Conservation (phyloP, 2,888 invertebrate species). For the Neoscelio sp. region DNA sequence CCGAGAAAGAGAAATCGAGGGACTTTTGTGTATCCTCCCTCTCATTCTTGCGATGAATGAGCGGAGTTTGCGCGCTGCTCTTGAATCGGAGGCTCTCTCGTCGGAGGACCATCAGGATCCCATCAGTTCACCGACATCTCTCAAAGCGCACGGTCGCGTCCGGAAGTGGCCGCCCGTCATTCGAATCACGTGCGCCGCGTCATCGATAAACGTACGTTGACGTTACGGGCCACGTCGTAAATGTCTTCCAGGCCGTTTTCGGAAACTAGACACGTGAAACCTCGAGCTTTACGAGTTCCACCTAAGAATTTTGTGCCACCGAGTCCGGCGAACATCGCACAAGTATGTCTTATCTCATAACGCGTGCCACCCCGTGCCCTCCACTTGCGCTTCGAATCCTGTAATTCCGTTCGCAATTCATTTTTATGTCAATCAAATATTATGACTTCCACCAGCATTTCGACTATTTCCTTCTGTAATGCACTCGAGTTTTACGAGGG, state of each 20-base stretch:
- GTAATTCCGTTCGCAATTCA: background rate
- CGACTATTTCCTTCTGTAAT: background rate
- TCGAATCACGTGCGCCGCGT: constrained; percentile 74
- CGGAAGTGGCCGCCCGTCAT: constrained; percentile 63
- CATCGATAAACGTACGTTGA: constrained; percentile 49
- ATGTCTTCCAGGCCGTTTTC: constrained; percentile 61
- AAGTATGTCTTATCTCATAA: constrained; percentile 44
- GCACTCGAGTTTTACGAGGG: too few species aligned
- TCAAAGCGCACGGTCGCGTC: constrained; percentile 76
- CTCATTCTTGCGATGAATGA: constrained; percentile 61
- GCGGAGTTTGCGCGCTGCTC: constrained; percentile 75
- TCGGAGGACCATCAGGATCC: constrained; percentile 78
- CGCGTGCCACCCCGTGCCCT: background rate
- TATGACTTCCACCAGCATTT: constrained; percentile 7
- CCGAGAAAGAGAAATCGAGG: constrained; percentile 59
- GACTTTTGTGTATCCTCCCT: constrained; percentile 63
- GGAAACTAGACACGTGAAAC: constrained; percentile 57
- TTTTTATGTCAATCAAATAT: constrained; percentile 11
- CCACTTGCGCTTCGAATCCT: too few species aligned
- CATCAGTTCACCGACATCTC: constrained; percentile 80
- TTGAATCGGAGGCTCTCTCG: constrained; percentile 60
- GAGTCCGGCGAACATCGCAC: constrained; percentile 30
- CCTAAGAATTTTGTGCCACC: constrained; percentile 45
- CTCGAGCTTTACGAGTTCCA: constrained; percentile 31
- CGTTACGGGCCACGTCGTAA: constrained; percentile 56